Percentiles rank a stretch among this genome's conserved stretches.
Evolutionary conservation across 92 coral and sea anemone species (phyloP).

Genomic region (Parazoanthus atlanticus): DNA sequence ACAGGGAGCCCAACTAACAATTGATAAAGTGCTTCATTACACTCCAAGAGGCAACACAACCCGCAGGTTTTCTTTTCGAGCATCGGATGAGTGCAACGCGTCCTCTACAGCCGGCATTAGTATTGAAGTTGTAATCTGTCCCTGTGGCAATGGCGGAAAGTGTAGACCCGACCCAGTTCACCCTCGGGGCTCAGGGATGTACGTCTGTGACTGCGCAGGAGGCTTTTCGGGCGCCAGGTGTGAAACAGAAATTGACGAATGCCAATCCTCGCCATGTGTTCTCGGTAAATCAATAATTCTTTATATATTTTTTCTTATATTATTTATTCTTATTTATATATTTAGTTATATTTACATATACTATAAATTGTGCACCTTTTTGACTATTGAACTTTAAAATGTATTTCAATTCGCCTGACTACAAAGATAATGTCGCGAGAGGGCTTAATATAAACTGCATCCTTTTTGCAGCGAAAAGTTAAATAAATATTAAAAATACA

Average conservation of each 20-base stretch:
- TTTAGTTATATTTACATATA: too few species aligned
- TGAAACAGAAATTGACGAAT: conserved; percentile 36
- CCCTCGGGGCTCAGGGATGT: conserved; percentile 37
- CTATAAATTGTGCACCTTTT: too few species aligned
- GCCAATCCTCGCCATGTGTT: conserved; percentile 42
- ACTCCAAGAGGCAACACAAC: conserved; percentile 32
- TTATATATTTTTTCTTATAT: too few species aligned
- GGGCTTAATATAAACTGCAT: too few species aligned
- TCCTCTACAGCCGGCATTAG: conserved; percentile 23
- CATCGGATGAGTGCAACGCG: conserved; percentile 38
- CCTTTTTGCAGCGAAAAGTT: too few species aligned
- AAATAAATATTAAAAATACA: too few species aligned
- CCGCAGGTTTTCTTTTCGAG: conserved; percentile 10
- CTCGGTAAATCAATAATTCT: conserved; percentile 13
- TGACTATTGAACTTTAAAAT: too few species aligned
- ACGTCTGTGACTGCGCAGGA: conserved; percentile 36
- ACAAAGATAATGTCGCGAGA: too few species aligned
- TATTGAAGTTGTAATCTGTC: conserved; percentile 18
- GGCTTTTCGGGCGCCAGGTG: conserved; percentile 26
- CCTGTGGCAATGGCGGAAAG: conserved; percentile 31
- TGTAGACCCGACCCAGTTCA: conserved; percentile 45
- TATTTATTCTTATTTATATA: too few species aligned
- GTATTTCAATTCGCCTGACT: too few species aligned
- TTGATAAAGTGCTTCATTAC: conserved; percentile 23
- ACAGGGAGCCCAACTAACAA: conserved; percentile 28